Conservation (phyloP, 2,113 vertebrate genomes). For the Melanerpes formicivorus region DNA sequence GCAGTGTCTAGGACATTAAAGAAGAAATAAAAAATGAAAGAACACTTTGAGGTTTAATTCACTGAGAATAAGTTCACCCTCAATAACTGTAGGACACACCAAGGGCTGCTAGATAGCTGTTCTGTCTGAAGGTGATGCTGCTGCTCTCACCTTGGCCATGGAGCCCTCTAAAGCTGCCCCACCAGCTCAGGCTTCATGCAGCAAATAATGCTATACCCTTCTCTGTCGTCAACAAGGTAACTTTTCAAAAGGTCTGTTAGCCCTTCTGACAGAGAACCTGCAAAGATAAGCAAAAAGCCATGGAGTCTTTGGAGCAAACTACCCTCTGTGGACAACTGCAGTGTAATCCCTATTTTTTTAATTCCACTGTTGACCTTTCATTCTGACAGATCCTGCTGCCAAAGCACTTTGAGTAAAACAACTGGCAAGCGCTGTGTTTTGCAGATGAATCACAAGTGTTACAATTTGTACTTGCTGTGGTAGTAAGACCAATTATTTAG, state of each 20-base stretch:
- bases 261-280: not conserved
- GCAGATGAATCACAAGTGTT: slow-evolving; percentile 40
- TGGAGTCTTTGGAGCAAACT: not conserved
- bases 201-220: not conserved
- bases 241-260: not conserved
- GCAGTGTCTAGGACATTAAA: not conserved
- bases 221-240: not conserved
- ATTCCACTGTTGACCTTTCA: slow-evolving; percentile 47
- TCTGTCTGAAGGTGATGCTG: not conserved
- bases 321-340: slow-evolving; percentile 6
- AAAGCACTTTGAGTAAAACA: slow-evolving; percentile 50
- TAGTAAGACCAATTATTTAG: slow-evolving; percentile 41
- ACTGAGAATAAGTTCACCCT: not conserved
- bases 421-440: slow-evolving; percentile 2
- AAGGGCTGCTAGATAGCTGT: not conserved
- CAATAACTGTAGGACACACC: not conserved
- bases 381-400: not conserved
- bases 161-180: not conserved
- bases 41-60: not conserved
- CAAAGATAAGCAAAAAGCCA: not conserved
- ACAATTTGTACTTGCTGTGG: slow-evolving; percentile 11
- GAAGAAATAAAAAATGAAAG: not conserved
- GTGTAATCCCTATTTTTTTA: slow-evolving; percentile 5
- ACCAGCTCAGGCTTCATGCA: not conserved
- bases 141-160: not conserved